Conservation (phyloP, 2,113 vertebrate genomes). For the Sapayoa aenigma region DNA sequence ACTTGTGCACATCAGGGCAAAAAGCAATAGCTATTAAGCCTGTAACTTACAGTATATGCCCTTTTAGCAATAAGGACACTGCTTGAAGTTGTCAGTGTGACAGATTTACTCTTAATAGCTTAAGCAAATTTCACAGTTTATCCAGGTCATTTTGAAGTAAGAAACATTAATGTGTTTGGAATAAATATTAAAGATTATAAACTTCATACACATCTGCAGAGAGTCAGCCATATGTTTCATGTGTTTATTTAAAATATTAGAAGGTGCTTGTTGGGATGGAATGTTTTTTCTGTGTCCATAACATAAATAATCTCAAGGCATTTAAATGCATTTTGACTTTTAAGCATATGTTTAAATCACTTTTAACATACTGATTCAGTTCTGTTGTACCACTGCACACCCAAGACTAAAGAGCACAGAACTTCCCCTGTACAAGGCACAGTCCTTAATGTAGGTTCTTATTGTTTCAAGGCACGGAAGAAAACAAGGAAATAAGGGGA, state of each 20-base stretch:
- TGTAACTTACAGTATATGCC: constrained; percentile 48
- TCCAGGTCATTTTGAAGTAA: constrained; percentile 60
- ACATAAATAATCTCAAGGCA: constrained; percentile 29
- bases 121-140: constrained; percentile 69
- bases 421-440: neutral
- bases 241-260: constrained; percentile 51
- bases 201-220: constrained; percentile 49
- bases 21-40: constrained; percentile 58
- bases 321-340: constrained; percentile 40
- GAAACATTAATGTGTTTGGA: constrained; percentile 60
- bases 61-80: constrained; percentile 52
- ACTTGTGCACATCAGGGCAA: constrained; percentile 32
- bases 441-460: neutral
- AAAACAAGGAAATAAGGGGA: neutral
- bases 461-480: neutral
- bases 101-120: constrained; percentile 61
- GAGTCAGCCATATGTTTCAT: constrained; percentile 15
- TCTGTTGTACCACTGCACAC: neutral
- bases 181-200: constrained; percentile 60
- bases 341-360: constrained; percentile 18
- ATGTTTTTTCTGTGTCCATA: neutral
- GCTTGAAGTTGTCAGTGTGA: constrained; percentile 59
- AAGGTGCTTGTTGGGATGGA: neutral
- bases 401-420: neutral
- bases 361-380: neutral